Evolutionary conservation across 2,113 vertebrate genomes (phyloP).

Genomic region (Fregata magnificens): DNA sequence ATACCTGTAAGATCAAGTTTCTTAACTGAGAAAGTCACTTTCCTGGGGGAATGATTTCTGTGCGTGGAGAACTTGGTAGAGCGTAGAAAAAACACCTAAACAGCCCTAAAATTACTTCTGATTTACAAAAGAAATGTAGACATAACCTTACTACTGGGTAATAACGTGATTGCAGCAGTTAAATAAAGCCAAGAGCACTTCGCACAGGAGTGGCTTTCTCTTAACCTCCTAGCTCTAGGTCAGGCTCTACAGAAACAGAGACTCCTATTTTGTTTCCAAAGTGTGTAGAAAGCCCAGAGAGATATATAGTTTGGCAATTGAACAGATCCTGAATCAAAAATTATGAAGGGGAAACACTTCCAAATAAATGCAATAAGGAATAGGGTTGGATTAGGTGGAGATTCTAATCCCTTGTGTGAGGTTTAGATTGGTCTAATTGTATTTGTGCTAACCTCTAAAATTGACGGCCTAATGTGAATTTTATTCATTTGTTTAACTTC

Average conservation of each 20-base stretch:
- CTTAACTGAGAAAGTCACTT: not conserved
- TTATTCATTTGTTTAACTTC: not conserved
- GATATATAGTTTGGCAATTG: not conserved
- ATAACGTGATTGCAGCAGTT: not conserved
- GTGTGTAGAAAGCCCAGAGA: not conserved
- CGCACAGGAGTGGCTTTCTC: not conserved
- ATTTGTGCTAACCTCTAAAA: not conserved
- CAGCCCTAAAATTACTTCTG: not conserved
- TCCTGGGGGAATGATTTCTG: not conserved
- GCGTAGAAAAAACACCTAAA: not conserved
- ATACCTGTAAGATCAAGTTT: constrained; percentile 18
- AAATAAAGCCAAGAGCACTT: not conserved
- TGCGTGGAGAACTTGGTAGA: not conserved
- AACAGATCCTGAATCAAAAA: not conserved
- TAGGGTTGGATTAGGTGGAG: not conserved
- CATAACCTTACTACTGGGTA: not conserved
- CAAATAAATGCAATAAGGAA: not conserved
- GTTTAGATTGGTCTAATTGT: not conserved
- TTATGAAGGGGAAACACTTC: not conserved
- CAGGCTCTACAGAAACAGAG: not conserved
- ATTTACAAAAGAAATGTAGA: not conserved
- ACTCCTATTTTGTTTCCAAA: not conserved
- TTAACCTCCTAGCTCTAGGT: not conserved
- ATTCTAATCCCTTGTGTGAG: not conserved
- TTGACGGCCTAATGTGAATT: not conserved